Evolutionary conservation across 2,113 vertebrate genomes (phyloP).

Genomic region (Poicephalus meyeri): DNA sequence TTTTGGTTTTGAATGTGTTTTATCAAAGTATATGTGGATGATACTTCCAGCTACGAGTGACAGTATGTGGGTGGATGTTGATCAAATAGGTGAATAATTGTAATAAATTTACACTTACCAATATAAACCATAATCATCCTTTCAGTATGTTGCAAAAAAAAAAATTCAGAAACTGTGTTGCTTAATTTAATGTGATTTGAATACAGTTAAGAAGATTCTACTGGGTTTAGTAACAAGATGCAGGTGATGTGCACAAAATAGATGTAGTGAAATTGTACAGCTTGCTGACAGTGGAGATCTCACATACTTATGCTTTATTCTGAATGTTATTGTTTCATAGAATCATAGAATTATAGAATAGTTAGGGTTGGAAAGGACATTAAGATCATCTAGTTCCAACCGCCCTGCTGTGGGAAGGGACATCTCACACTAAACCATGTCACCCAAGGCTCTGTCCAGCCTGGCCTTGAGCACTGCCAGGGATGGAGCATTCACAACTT

Average conservation of each 20-base stretch:
- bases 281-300: not conserved
- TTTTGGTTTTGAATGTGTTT: not conserved
- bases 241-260: not conserved
- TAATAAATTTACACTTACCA: not conserved
- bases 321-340: not conserved
- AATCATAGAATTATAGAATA: no score
- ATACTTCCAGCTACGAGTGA: not conserved
- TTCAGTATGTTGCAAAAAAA: not conserved
- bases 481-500: no score
- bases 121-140: not conserved
- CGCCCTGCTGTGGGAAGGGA: no score
- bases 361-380: no score
- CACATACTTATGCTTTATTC: not conserved
- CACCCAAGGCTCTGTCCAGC: no score
- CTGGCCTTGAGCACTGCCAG: no score
- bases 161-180: not conserved
- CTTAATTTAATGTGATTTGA: conserved; percentile 12
- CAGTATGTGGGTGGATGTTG: not conserved
- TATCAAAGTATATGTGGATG: not conserved
- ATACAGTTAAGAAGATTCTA: not conserved
- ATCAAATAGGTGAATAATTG: conserved; percentile 28
- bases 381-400: no score
- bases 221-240: not conserved
- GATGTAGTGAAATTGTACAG: not conserved
- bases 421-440: no score